Evolutionary conservation across 1,140 invertebrate genomes (phyloP), one percentile per base, ranked within the genome.

Genomic region (Geopemphigus sp.): DNA sequence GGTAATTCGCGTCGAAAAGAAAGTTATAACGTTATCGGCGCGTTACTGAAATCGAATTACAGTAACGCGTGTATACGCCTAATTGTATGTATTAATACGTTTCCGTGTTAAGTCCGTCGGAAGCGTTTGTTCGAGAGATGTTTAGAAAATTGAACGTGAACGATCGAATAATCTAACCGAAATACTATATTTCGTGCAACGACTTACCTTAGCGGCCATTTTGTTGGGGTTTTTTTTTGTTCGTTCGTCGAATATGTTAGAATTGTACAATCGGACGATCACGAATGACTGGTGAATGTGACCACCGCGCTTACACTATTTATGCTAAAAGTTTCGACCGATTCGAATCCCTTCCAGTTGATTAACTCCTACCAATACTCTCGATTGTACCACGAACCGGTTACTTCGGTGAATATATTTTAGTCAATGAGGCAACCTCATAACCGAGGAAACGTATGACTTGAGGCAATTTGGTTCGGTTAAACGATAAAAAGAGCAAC

Each of bases 121-220:
- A n/a, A n/a, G n/a, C n/a, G n/a, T n/a, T n/a, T n/a, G n/a, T n/a
- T n/a, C n/a, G n/a, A n/a, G n/a, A n/a, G n/a, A n/a, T n/a, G n/a
- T n/a, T n/a, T n/a, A n/a, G n/a, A n/a, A n/a, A n/a, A n/a, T n/a
- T n/a, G n/a, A n/a, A n/a, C n/a, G n/a, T n/a, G n/a, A n/a, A n/a
- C n/a, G 39, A 45, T 45, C 5, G 11, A 45, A 45, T 45, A 45
- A 45, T 12, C 14, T 50, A 50, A 50, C 47, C 12, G 45, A 66
- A 66, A 45, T 22, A 50, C 11, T 8, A 12, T 50, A 8, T 50
- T 50, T 50, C 12, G 12, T 11, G 8, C 29, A 11, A 56, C 1
- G 15, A 59, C 74, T 61, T 50, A 78, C 74, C 39, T 78, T 78
- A 47, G 74, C 74, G 32, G 57, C 74, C 74, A 78, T 78, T 63